Base-by-base conservation (phyloP, 2,888 invertebrate species). In the Agrochola macilenta region DNA sequence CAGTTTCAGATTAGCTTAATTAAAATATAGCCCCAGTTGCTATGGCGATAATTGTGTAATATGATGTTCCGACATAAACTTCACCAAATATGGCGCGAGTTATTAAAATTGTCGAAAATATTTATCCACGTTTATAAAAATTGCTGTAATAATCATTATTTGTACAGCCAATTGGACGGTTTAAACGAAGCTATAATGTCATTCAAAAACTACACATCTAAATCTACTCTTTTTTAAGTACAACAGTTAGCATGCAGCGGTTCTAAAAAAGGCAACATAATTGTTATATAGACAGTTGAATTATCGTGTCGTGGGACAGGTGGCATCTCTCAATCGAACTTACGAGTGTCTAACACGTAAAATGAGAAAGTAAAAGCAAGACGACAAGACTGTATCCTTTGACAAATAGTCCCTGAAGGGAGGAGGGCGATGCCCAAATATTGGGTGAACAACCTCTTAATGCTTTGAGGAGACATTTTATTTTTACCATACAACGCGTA, bases 361-460 rank as follows among this genome's bases (percentile, higher is more conserved):
- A 91, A 89, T 88, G 89, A 89, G 90, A 91, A 90, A 90, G 90
- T 90, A 91, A 89, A 88, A 92, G 91, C 86, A 91, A 88, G 88
- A 75, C 87, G 89, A 89, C 91, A 89, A 92, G 90, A 92, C 91
- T 90, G 92, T 93, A 92, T 94, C 94, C 95, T 93, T 95, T 95
- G 93, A 95, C 93, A 95, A 95, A 95, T 95, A 93, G 92, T 92
- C 92, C 91, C 92, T 91, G 88, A 89, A 93, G 93, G 93, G 92
- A 93, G 88, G 88, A 90, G 94, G 93, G 94, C 95, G 95, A 94
- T 94, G 95, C 95, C 96, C 96, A 96, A 96, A 94, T 94, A 93
- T 90, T 95, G 94, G 96, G 96, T 96, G 95, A 96, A 96, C 94
- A 95, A 96, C 96, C 96, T 96, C 93, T 94, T 95, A 95, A 96